These are phyloP conservation scores for Anas acuta DNA, from an alignment of 2,797 vertebrate species.

Conservation along the genomic window DNA sequence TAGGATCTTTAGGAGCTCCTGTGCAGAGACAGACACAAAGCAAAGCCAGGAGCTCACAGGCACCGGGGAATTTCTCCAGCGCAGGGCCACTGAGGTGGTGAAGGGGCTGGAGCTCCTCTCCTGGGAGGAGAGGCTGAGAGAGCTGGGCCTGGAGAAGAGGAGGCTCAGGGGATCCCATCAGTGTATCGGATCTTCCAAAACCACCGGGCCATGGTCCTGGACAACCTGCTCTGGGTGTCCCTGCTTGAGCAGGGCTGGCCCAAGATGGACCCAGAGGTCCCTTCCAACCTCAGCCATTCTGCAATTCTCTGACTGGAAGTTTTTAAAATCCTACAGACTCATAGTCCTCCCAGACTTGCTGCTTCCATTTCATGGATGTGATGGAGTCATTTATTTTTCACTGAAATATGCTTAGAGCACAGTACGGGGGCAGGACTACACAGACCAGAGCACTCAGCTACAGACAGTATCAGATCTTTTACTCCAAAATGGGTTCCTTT, in stretches of 20 bases:
- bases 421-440: not conserved
- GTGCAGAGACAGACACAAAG: not conserved
- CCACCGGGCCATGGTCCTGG: too few species aligned
- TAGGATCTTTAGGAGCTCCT: not conserved
- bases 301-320: not conserved
- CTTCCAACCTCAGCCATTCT: not conserved
- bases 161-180: too few species aligned
- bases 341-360: not conserved
- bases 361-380: not conserved
- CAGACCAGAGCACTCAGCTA: not conserved
- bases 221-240: not conserved
- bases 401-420: not conserved
- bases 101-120: not conserved
- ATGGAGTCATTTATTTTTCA: not conserved
- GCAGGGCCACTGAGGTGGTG: not conserved
- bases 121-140: not conserved
- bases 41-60: not conserved
- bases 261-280: not conserved
- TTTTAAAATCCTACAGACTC: not conserved
- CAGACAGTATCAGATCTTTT: not conserved
- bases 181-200: not conserved
- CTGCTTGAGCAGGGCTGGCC: not conserved
- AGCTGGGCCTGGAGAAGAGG: not conserved
- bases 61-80: not conserved
- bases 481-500: constrained; percentile 3